These are phyloP conservation scores for Agrypnus murinus DNA, from an alignment of 2,888 invertebrate genomes.

Conservation along the genomic window DNA sequence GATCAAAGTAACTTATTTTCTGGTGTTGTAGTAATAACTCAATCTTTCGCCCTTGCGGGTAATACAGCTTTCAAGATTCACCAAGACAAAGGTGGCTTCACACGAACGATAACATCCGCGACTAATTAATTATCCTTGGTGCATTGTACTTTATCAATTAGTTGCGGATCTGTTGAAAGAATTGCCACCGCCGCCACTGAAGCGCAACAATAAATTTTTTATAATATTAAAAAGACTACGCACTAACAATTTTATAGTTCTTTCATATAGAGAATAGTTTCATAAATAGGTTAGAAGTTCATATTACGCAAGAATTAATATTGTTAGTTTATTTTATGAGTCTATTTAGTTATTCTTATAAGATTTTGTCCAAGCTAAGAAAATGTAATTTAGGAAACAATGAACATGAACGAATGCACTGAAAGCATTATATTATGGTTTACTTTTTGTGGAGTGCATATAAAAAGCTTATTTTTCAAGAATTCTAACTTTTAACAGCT, in stretches of 20 bases:
- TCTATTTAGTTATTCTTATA: too few species aligned
- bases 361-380: too few species aligned
- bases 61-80: conserved; percentile 34
- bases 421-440: too few species aligned
- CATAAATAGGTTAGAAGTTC: neutral
- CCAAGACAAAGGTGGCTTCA: conserved; percentile 60
- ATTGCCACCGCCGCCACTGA: conserved; percentile 59
- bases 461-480: too few species aligned
- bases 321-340: too few species aligned
- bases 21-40: conserved; percentile 1
- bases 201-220: conserved; percentile 51
- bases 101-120: conserved; percentile 60
- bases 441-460: too few species aligned
- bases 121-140: conserved; percentile 58
- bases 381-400: too few species aligned
- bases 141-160: conserved; percentile 62
- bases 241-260: conserved; percentile 8
- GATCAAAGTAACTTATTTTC: too few species aligned
- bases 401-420: too few species aligned
- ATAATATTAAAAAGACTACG: conserved; percentile 2
- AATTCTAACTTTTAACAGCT: too few species aligned
- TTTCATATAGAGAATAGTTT: neutral
- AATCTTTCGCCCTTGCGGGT: conserved; percentile 8
- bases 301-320: too few species aligned
- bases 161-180: conserved; percentile 58